Evolutionary conservation across 2,113 vertebrate species (phyloP), one percentile per base, ranked within the genome.

Genomic region (Thryonomys swinderianus): DNA sequence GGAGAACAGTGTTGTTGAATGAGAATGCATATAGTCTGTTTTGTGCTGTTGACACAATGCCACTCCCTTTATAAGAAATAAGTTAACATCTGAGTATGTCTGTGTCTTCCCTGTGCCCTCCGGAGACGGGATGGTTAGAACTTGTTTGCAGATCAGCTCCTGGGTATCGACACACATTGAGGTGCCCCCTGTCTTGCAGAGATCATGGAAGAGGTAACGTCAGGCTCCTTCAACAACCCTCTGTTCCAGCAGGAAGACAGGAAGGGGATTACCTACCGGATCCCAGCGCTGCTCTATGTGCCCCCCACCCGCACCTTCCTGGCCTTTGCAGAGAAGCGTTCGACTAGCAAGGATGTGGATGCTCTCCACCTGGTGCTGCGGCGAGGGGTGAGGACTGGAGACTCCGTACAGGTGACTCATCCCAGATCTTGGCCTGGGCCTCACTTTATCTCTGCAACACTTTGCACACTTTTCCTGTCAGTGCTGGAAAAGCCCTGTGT

Each of bases 321-420:
- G 94, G 99, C 99, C 88, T 99, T 99, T 80, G 99, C 99, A 1
- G 99, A 99, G 97, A 99, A 99, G 61, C 99, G 99, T 40, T 98
- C 98, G 27, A 98, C 99, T 0, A 0, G 96, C 25, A 67, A 1
- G 83, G 99, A 99, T 27, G 96, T 97, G 45, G 98, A 99, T 6
- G 98, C 99, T n/a, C 97, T 99, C 96, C 83, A 98, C 64, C 97
- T 99, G 93, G 99, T 99, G 67, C 98, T 99, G 99, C 99, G 99
- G 79, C 98, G 98, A 92, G 99, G 99, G 25, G 2, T 79, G 85
- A 96, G 97, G n/a, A 97, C 97, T 0, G 98, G 98, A 69, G 97
- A 92, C 40, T 97, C 97, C 0, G 97, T 99, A n/a, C 81, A 99
- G 99, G 99, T 99, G 96, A 97, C 21, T 93, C 45, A n/a, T 73